Base-by-base conservation (phyloP, 2,113 vertebrate genomes). In the Rhinoderma darwinii region DNA sequence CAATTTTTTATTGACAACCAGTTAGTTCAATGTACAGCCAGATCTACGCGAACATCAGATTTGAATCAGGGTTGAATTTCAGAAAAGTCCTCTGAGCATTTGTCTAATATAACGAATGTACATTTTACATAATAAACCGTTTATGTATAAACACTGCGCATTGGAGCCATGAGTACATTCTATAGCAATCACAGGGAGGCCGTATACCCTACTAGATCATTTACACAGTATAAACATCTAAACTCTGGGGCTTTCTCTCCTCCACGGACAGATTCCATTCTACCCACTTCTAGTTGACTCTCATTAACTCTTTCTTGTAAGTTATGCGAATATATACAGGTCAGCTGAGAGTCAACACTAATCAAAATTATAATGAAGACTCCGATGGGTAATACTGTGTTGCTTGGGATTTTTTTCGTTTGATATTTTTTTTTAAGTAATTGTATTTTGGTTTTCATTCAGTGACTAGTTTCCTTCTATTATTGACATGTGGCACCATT, bases 71-170 rank as follows among this genome's bases (percentile, higher is more conserved):
- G 66, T 86, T 30, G 6, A 50, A 78, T 86, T 86, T 70, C 78
- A 30, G 39, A 22, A 79, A 79, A 79, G 59, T 17, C 74, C 43
- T 79, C 43, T 68, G 59, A 56, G 59, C 75, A 78, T 86, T 68
- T 78, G 39, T 66, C 61, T 86, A 47, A 63, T 77, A 79, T 86
- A 61, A 79, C 50, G 43, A 63, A 70, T 61, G 56, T 61, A 76
- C 84, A 78, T 85, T 78, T 85, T 50, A 86, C 59, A 78, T 86
- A 68, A 78, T 86, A 77, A 68, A 50, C 43, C 66, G 59, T 86
- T 66, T 76, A 30, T 84, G 83, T 25, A 78, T 79, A 86, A 86
- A 86, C 59, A 70, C 20, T 37, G 14, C 17, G 43, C 79, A 79
- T 35, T n/a, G 43, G 75, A 51, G 59, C 74, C 56, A 68, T 66